Conservation (phyloP, 2,888 invertebrate genomes). For the Salticus scenicus region DNA sequence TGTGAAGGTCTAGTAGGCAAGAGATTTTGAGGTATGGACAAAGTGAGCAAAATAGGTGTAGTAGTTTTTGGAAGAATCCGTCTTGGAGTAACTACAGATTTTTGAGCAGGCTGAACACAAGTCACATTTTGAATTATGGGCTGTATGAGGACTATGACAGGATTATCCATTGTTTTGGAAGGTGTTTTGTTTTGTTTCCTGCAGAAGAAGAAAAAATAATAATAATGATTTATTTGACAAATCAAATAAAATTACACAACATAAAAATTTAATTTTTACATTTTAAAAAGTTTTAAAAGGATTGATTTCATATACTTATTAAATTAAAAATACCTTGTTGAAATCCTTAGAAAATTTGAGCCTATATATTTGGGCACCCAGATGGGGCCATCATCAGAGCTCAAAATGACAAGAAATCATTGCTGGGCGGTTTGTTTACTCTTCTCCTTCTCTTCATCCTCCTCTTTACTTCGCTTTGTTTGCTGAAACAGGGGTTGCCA, state of each 20-base stretch:
- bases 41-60: not conserved
- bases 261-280: not conserved
- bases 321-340: too few relatives aligned
- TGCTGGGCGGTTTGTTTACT: too few relatives aligned
- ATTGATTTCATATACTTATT: too few relatives aligned
- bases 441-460: too few relatives aligned
- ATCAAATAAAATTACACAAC: not conserved
- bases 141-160: conserved; percentile 49
- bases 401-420: too few relatives aligned
- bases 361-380: too few relatives aligned
- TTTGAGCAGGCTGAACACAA: conserved; percentile 36
- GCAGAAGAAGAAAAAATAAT: not conserved
- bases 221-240: not conserved
- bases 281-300: not conserved
- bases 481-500: too few relatives aligned
- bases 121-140: conserved; percentile 44
- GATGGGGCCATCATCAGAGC: too few relatives aligned
- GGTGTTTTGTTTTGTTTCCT: conserved; percentile 42
- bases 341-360: too few relatives aligned
- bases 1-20: not conserved
- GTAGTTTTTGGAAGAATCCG: conserved; percentile 52
- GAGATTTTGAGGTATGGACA: not conserved
- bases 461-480: too few relatives aligned
- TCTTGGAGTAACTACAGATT: conserved; percentile 6
- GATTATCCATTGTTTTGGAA: not conserved